Evolutionary conservation across 1,140 invertebrate genomes (phyloP).

Genomic region (Fragariocoptes setiger): DNA sequence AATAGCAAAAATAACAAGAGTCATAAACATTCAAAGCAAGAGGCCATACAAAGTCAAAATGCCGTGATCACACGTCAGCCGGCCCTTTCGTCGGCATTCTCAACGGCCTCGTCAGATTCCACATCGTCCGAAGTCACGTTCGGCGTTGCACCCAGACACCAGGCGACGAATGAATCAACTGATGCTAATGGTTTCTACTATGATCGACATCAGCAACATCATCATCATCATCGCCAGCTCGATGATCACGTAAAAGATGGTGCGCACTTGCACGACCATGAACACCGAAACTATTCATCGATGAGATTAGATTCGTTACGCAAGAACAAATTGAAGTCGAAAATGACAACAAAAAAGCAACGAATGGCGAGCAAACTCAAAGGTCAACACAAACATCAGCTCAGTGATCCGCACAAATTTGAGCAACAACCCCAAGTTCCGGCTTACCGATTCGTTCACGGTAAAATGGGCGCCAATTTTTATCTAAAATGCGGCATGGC

Average conservation of each 20-base stretch:
- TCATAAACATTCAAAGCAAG: conserved; percentile 9
- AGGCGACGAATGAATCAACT: no score
- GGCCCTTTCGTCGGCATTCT: no score
- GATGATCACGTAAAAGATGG: not conserved
- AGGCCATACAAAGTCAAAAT: no score
- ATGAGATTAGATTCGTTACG: not conserved
- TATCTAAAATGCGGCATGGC: conserved; percentile 37
- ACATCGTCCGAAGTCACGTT: no score
- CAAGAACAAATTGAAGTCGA: not conserved
- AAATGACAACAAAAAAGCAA: not conserved
- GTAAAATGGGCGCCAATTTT: conserved; percentile 31
- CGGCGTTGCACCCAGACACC: no score
- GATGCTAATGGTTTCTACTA: no score
- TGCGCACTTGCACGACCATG: not conserved
- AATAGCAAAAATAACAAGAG: conserved; percentile 10
- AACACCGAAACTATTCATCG: not conserved
- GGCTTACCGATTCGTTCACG: conserved; percentile 15
- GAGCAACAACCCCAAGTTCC: conserved; percentile 7
- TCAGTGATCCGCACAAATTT: no score
- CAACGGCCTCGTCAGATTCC: no score
- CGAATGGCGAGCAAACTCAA: not conserved
- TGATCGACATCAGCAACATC: no score
- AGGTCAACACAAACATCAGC: not conserved
- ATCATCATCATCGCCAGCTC: not conserved
- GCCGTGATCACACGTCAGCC: no score